Conservation (phyloP, 2,888 invertebrate species). For the Ochropleura plecta region DNA sequence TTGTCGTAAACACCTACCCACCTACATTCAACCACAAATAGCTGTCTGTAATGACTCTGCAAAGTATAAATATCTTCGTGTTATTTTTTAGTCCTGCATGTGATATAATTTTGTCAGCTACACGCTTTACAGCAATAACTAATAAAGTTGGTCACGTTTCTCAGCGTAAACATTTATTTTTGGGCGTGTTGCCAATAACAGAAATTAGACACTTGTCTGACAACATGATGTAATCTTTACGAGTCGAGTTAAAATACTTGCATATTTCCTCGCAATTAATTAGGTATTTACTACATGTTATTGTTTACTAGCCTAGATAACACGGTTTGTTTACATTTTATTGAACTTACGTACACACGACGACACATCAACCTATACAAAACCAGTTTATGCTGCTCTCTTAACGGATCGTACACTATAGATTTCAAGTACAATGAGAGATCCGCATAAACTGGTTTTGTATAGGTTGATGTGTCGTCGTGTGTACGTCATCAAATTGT, state of each 20-base stretch:
- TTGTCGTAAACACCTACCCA: constrained; percentile 49
- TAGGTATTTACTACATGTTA: constrained; percentile 19
- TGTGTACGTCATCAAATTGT: constrained; percentile 39
- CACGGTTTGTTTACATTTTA: constrained; percentile 48
- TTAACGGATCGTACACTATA: no score
- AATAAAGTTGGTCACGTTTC: constrained; percentile 77
- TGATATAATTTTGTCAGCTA: constrained; percentile 66
- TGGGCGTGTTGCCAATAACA: constrained; percentile 74
- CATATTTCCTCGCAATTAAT: constrained; percentile 12
- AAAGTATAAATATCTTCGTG: constrained; percentile 69
- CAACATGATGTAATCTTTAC: constrained; percentile 34
- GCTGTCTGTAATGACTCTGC: constrained; percentile 61
- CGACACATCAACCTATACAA: no score
- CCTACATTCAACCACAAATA: constrained; percentile 65
- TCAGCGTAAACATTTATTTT: constrained; percentile 73
- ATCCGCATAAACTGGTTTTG: no score
- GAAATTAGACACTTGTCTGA: constrained; percentile 56
- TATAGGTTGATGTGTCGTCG: no score
- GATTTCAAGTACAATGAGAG: no score
- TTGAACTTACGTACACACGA: no score
- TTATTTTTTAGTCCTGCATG: constrained; percentile 67
- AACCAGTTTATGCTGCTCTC: no score
- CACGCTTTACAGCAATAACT: constrained; percentile 59
- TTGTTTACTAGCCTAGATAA: constrained; percentile 27
- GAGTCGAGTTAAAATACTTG: constrained; percentile 2